These are phyloP conservation scores for Conus ventricosus DNA, from an alignment of 1,140 invertebrate species.

Conservation along the genomic window DNA sequence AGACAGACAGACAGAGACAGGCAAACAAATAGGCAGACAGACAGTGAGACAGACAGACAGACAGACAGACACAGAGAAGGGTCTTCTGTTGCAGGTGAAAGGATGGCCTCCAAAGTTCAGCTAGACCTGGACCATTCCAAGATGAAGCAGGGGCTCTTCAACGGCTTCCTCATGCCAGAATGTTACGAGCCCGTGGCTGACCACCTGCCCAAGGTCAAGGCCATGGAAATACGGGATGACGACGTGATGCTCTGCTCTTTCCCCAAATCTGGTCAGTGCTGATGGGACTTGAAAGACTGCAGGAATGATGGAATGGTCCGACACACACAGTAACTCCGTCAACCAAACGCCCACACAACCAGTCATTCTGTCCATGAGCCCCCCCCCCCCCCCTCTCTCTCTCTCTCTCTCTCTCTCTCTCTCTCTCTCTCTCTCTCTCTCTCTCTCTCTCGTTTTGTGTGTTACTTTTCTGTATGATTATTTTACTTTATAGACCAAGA, in stretches of 20 bases:
- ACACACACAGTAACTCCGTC: too few species aligned
- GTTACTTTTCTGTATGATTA: too few species aligned
- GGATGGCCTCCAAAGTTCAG: neutral
- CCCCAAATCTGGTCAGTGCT: conserved; percentile 21
- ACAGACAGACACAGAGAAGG: conserved; percentile 3
- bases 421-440: too few species aligned
- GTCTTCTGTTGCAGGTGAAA: neutral
- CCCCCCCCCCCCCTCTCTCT: too few species aligned
- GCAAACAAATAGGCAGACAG: neutral
- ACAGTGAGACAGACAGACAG: neutral
- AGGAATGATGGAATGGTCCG: too few species aligned
- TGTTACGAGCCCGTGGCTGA: neutral
- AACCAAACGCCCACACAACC: too few species aligned
- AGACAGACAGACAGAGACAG: neutral
- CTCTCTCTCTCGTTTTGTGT: too few species aligned
- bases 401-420: too few species aligned
- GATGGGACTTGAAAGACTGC: too few species aligned
- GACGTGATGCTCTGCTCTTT: conserved; percentile 21
- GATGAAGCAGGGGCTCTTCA: neutral
- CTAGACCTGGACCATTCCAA: neutral
- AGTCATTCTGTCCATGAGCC: too few species aligned
- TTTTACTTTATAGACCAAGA: too few species aligned
- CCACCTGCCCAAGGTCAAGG: conserved; percentile 15
- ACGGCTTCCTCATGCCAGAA: conserved; percentile 1
- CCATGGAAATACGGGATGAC: conserved; percentile 7